A percentile compares a stretch with the other conserved stretches of the same genome.
Evolutionary conservation across 2,888 invertebrate genomes (phyloP).

Genomic region (Eilema caniola): DNA sequence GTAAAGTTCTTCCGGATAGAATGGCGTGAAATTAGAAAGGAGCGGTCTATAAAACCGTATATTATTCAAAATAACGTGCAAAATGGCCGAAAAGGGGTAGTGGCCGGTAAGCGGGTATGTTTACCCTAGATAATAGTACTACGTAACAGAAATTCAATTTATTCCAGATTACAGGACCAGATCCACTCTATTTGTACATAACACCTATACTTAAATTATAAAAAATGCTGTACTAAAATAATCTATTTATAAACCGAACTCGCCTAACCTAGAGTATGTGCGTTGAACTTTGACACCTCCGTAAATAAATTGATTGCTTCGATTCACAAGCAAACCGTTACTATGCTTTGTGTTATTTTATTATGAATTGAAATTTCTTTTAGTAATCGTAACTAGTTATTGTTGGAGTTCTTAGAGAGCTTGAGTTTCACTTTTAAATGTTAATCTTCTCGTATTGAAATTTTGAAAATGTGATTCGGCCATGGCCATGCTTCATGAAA

Average conservation of each 20-base stretch:
- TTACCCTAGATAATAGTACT: too few relatives aligned
- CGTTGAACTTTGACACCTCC: constrained; percentile 74
- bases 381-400: constrained; percentile 3
- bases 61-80: too few relatives aligned
- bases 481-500: too few relatives aligned
- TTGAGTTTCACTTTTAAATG: neutral
- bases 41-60: too few relatives aligned
- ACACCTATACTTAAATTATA: constrained; percentile 14
- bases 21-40: too few relatives aligned
- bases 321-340: constrained; percentile 48
- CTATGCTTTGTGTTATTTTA: constrained; percentile 25
- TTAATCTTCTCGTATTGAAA: neutral
- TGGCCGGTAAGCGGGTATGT: too few relatives aligned
- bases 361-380: constrained; percentile 11
- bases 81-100: too few relatives aligned
- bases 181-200: constrained; percentile 4
- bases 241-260: constrained; percentile 56
- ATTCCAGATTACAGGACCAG: too few relatives aligned
- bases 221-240: constrained; percentile 47
- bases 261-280: constrained; percentile 57
- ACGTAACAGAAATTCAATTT: too few relatives aligned
- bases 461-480: neutral
- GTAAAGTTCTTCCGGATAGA: too few relatives aligned
- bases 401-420: neutral
- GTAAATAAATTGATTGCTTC: constrained; percentile 63